Base-by-base conservation (phyloP, 2,888 invertebrate species). In the Lepidochitona cinerea region DNA sequence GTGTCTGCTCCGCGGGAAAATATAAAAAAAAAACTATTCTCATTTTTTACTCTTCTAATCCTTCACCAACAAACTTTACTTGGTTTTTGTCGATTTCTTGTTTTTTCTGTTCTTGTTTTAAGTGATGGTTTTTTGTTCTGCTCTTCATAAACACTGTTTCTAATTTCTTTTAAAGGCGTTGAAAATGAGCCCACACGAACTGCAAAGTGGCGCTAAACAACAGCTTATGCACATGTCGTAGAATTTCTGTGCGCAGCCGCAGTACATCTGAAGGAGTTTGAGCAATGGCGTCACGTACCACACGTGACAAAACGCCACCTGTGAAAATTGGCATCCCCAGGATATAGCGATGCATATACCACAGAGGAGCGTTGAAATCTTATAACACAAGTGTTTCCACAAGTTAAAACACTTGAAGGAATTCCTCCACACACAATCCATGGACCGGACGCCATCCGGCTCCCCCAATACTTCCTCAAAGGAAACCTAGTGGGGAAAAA, bases 341-440 rank as follows among this genome's bases (percentile, higher is more conserved):
- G 93, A 90, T 75, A 94, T 91, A 0, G 94, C 94, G 71, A 93
- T 92, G 29, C 94, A 91, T 4, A 95, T 94, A 0, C 94, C 94
- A 3, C 93, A 91, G 33, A 94, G 82, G 70, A 94, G 93, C 0
- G 94, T 93, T 49, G 94, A 92, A 67, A 93, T 89, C 5, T 93
- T 92, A 91, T 95, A 95, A 89, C 94, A 94, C 87, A 93, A 93
- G 87, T 93, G 93, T 79, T 93, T 92, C 18, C 94, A 93, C 80
- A 93, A 90, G 64, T 92, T 92, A 90, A 94, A 95, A 88, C 94
- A 94, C 69, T 92, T 91, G 81, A 92, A 92, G 84, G 94, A 93
- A 59, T 94, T 90, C n/a, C 93, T 91, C 95, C 95, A 95, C 67
- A 94, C 93, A 89, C 94, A 94, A 86, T 94, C 94, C 0, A 94